Evolutionary conservation across 2,113 vertebrate species (phyloP).

Genomic region (Catagonus wagneri): DNA sequence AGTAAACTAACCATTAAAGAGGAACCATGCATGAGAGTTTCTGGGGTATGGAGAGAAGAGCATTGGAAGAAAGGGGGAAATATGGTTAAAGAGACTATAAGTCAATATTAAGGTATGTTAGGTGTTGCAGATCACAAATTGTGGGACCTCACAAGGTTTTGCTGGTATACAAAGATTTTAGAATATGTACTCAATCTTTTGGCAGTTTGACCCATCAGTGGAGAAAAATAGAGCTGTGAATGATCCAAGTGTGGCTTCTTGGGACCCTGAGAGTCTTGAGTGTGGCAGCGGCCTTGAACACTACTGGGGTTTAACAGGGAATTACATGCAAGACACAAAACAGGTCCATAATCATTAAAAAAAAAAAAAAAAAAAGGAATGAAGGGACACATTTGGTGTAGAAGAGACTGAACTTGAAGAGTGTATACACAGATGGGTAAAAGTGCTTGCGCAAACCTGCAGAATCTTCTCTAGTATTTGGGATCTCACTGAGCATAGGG

Average conservation of each 20-base stretch:
- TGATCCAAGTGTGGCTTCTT: background rate
- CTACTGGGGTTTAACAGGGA: background rate
- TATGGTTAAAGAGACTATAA: background rate
- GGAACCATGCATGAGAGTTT: background rate
- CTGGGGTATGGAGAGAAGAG: background rate
- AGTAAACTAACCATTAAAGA: background rate
- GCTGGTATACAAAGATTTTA: background rate
- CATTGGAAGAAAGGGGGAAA: background rate
- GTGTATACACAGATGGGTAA: rapidly evolving
- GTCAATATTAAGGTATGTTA: background rate
- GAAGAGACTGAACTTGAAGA: background rate
- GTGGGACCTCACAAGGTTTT: background rate
- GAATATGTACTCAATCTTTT: background rate
- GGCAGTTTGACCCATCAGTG: background rate
- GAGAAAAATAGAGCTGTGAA: background rate
- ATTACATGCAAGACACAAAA: background rate
- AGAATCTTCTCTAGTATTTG: background rate
- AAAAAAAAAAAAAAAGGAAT: background rate
- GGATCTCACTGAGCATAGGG: background rate
- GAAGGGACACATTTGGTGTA: background rate
- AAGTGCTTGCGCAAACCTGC: background rate
- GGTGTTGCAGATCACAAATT: background rate
- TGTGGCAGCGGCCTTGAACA: background rate
- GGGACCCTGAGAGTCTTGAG: background rate
- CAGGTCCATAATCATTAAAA: background rate